phyloP scores from a whole-genome alignment of 2,888 invertebrate genomes.

The Labia minor region DNA sequence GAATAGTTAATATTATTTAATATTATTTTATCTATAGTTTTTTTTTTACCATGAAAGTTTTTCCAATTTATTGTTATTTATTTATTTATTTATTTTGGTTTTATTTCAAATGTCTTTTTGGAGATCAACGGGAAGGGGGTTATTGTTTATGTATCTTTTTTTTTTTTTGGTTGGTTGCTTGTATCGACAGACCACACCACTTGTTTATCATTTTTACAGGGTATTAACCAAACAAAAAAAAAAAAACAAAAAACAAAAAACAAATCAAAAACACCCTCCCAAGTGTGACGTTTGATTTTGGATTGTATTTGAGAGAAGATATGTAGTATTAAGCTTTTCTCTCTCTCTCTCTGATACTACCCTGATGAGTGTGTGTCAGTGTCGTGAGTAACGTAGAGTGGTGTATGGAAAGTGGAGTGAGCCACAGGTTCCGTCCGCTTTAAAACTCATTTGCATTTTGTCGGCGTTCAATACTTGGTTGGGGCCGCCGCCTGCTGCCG shows the following conservation, averaged over 20 bases:
- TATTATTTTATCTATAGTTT: no score
- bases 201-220: constrained; percentile 7
- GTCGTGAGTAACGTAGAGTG: no score
- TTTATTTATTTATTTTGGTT: background rate
- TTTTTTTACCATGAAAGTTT: background rate
- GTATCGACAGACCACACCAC: background rate
- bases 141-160: no score
- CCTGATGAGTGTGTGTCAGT: no score
- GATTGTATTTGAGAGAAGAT: background rate
- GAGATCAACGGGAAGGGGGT: background rate
- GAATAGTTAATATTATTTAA: no score
- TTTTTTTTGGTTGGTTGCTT: background rate
- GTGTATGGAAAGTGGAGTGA: background rate
- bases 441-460: constrained; percentile 13
- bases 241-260: background rate
- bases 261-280: no score
- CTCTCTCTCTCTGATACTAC: no score
- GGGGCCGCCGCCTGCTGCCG: constrained; percentile 2
- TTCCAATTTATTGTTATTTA: background rate
- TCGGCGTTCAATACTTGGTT: background rate
- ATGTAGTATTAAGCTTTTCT: no score
- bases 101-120: background rate
- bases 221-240: background rate
- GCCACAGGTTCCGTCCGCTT: constrained; percentile 13
- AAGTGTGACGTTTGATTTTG: background rate